Conservation (phyloP, 2,888 invertebrate genomes). For the Barypeithes pellucidus region DNA sequence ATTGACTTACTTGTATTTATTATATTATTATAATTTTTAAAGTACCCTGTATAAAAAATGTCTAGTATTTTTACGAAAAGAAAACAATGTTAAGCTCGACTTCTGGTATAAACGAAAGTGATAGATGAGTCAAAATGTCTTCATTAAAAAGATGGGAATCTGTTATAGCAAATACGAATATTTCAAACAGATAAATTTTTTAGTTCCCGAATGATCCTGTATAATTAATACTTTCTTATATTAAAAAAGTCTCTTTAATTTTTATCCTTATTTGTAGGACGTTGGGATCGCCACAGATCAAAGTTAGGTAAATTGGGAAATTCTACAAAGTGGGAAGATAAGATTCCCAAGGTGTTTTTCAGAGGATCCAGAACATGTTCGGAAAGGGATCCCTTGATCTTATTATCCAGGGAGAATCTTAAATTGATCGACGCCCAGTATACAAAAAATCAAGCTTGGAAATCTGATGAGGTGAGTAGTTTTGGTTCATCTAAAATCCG, state of each 20-base stretch:
- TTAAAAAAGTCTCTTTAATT: neutral
- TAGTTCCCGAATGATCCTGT: too few species aligned
- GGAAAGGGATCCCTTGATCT: conserved; percentile 90
- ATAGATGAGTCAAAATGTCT: too few species aligned
- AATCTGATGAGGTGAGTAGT: conserved; percentile 82
- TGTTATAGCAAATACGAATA: too few species aligned
- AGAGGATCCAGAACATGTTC: conserved; percentile 94
- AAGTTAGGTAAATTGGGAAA: conserved; percentile 75
- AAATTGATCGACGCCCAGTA: conserved; percentile 92
- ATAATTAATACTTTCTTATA: too few species aligned
- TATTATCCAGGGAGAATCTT: conserved; percentile 84
- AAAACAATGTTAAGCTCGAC: too few species aligned
- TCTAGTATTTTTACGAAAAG: too few species aligned
- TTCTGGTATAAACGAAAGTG: too few species aligned
- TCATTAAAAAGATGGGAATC: too few species aligned
- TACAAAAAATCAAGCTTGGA: conserved; percentile 99
- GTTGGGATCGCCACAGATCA: conserved; percentile 89
- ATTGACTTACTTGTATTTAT: too few species aligned
- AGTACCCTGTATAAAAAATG: too few species aligned
- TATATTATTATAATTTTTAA: too few species aligned
- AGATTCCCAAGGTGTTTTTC: conserved; percentile 85
- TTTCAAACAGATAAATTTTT: too few species aligned
- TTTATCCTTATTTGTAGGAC: conserved; percentile 72
- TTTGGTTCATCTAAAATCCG: neutral
- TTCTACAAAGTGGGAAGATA: conserved; percentile 84